Conservation (phyloP, 2,113 vertebrate species). For the Centropus unirufus region DNA sequence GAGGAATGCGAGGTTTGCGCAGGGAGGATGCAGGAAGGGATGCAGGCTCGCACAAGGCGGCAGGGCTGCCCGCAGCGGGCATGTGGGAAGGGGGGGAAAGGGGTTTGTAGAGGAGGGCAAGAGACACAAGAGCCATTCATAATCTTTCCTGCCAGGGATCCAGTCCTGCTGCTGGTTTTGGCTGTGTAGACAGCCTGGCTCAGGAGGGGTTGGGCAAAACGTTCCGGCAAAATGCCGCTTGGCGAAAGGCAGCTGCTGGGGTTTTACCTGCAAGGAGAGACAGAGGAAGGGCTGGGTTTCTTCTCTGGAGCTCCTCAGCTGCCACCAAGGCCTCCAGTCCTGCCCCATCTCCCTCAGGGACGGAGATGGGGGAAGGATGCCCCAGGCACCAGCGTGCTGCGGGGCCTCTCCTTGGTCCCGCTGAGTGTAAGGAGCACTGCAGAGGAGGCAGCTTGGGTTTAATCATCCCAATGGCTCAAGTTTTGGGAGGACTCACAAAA, state of each 20-base stretch:
- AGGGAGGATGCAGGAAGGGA: not conserved
- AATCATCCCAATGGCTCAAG: not conserved
- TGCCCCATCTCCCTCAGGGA: rapidly evolving
- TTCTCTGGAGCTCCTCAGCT: not conserved
- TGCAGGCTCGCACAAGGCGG: not conserved
- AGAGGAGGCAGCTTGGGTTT: not conserved
- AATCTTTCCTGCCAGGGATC: not conserved
- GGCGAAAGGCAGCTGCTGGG: not conserved
- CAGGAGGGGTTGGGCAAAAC: not conserved
- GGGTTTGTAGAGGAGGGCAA: not conserved
- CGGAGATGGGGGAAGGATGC: not conserved
- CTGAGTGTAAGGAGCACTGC: not conserved
- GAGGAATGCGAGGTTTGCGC: too few relatives aligned
- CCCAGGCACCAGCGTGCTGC: rapidly evolving
- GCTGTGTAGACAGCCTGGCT: not conserved
- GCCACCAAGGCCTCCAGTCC: rapidly evolving
- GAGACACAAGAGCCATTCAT: not conserved
- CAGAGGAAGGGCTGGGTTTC: not conserved
- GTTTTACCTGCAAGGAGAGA: rapidly evolving
- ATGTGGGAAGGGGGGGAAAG: not conserved
- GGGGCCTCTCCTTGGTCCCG: too few relatives aligned
- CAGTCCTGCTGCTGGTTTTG: not conserved
- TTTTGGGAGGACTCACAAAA: not conserved
- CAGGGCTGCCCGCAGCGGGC: not conserved
- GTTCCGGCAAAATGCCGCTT: rapidly evolving